Evolutionary conservation across 2,888 invertebrate genomes (phyloP), one percentile per base, ranked within the genome.

Genomic region (Dorcus parallelipipedus): DNA sequence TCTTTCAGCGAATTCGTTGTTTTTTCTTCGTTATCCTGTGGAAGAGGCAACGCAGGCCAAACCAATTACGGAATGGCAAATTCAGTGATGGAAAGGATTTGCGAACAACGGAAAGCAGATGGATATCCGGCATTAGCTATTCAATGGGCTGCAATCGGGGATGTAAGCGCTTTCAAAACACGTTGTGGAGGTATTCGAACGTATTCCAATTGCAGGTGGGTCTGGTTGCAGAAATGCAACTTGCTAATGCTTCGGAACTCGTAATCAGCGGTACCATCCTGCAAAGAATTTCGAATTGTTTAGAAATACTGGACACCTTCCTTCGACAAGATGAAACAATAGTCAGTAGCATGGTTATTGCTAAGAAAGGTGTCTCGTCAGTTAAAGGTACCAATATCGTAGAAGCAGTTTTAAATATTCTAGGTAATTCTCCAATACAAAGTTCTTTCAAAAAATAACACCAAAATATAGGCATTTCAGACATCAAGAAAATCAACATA

Each of bases 11-110:
- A 89, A 79, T 95, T 95, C 75, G 93, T 95, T 0, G 86, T 91
- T n/a, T 95, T 95, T 79, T 95, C 95, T 0, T 94, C 93, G 20
- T 91, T 94, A 9, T 89, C 91, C 0, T 93, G 93, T 73, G 95
- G 95, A 10, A 84, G 93, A n/a, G 95, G 95, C 65, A 95, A 95
- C 77, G 88, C 89, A 4, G 94, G 95, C 1, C 95, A 95, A 79
- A 87, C 91, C 14, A 93, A 92, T 79, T 95, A 95, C 74, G 95
- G 93, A 38, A 88, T 89, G 81, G 88, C 93, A 45, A 95, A 94
- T 80, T 92, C 93, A 0, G 84, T 89, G 3, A 91, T 93, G 91
- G 93, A 94, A 76, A 84, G 92, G 64, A 86, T 94, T 66, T 89
- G 90, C 71, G 94, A 92, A 76, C 79, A 80, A 69, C 84, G 68